These are phyloP conservation scores for sheep (Ovis aries) DNA, from an alignment of 2,113 vertebrate species.

Conservation along the genomic window ARS-UI_Ramb_v3.0 NC_056068.1:59164501-59165000, in stretches of 20 bases:
- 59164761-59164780: background rate
- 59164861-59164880: background rate
- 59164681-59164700: background rate
- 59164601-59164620: background rate
- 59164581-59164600: background rate
- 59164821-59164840: background rate
- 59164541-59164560: background rate
- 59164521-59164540: background rate
- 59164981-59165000: too few species aligned
- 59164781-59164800: background rate
- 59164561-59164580: background rate
- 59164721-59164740: background rate
- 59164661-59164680: background rate
- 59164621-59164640: background rate
- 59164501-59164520: background rate
- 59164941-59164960: too few species aligned
- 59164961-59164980: too few species aligned
- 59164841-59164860: background rate
- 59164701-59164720: background rate
- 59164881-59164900: background rate
- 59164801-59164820: background rate
- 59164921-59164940: accelerated
- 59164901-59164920: too few species aligned
- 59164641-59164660: background rate
- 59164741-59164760: background rate